Percentiles rank a stretch among this genome's conserved stretches.
Conservation (phyloP, 2,797 vertebrate genomes). For the Phyllotis vaccarum region DNA sequence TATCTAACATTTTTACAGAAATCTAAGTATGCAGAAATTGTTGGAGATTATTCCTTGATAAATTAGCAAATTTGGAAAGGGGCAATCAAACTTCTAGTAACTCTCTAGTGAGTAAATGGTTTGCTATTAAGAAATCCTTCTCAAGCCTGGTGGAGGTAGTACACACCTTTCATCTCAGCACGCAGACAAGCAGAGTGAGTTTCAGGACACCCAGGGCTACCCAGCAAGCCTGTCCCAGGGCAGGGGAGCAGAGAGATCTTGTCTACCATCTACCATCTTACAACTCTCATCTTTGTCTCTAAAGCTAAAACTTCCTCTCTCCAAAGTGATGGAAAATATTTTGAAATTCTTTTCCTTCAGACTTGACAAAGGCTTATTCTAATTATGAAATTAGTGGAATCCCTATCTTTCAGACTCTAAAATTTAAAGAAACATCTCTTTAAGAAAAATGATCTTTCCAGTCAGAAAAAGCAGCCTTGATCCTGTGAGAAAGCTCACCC, state of each 20-base stretch:
- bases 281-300: neutral
- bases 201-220: neutral
- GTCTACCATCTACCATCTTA: neutral
- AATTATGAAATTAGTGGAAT: conserved; percentile 43
- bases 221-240: too few relatives aligned
- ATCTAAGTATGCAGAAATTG: neutral
- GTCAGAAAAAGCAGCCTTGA: neutral
- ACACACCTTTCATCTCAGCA: neutral
- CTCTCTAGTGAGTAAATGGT: neutral
- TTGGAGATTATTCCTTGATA: conserved; percentile 37
- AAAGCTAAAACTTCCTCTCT: conserved; percentile 47
- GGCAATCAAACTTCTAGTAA: conserved; percentile 12
- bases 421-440: conserved; percentile 6
- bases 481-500: neutral
- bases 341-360: conserved; percentile 48
- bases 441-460: neutral
- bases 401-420: conserved; percentile 3
- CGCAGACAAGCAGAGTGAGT: neutral
- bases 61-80: conserved; percentile 23
- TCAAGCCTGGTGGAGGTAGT: neutral
- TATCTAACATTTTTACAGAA: conserved; percentile 28
- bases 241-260: too few relatives aligned
- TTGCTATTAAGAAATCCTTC: neutral
- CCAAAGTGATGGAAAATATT: neutral
- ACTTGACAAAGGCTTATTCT: conserved; percentile 6